Conservation (phyloP, 2,888 invertebrate genomes). For the Steinernema carpocapsae region DNA sequence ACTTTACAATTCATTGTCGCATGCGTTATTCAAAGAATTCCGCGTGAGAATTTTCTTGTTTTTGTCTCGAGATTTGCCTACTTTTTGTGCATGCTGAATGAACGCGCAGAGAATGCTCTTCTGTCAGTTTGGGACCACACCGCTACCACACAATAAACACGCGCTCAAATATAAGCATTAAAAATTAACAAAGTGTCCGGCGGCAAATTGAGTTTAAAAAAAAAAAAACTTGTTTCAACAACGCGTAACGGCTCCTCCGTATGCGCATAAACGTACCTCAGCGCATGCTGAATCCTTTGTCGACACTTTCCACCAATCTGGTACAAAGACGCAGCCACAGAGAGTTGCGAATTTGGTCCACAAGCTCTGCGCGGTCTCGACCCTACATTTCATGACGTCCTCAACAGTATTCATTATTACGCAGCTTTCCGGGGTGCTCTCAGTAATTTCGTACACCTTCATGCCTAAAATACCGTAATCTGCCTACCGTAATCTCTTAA, state of each 20-base stretch:
- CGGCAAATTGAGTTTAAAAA: not conserved
- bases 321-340: constrained; percentile 60
- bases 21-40: too few relatives aligned
- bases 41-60: too few relatives aligned
- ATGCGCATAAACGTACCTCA: constrained; percentile 9
- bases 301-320: constrained; percentile 57
- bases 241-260: not conserved
- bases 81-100: too few relatives aligned
- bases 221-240: not conserved
- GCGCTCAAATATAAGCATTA: not conserved
- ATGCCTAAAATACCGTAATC: constrained; percentile 44
- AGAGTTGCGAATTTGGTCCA: constrained; percentile 43
- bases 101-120: too few relatives aligned
- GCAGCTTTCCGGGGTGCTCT: constrained; percentile 39
- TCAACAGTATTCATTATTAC: constrained; percentile 45
- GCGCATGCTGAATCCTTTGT: constrained; percentile 41
- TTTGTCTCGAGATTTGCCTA: too few relatives aligned
- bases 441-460: constrained; percentile 52
- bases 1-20: too few relatives aligned
- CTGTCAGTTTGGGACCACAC: too few relatives aligned
- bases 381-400: constrained; percentile 47
- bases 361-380: constrained; percentile 42
- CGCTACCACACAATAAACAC: not conserved
- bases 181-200: not conserved
- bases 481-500: not conserved